A percentile compares a stretch with the other conserved stretches of the same genome.
These are phyloP conservation scores for Porites divaricata DNA, from an alignment of 92 coral and sea anemone species.

Conservation along the genomic window DNA sequence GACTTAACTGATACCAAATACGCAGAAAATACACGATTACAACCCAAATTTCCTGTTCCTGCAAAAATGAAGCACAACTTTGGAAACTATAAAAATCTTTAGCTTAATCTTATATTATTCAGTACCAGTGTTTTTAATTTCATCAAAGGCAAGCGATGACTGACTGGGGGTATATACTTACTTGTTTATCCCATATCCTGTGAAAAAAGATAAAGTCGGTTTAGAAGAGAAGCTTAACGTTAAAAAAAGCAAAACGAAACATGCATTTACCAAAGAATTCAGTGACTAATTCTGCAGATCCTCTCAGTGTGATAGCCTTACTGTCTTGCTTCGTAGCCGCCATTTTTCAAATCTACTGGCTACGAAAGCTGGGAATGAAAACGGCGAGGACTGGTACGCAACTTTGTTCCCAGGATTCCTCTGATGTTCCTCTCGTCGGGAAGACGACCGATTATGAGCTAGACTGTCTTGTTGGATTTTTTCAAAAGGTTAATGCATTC, in stretches of 20 bases:
- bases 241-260: not conserved
- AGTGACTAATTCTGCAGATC: constrained; percentile 94
- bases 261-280: constrained; percentile 87
- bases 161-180: constrained; percentile 24
- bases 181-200: constrained; percentile 98
- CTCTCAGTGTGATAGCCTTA: constrained; percentile 93
- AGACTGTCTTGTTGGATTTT: too few relatives aligned
- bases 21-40: too few relatives aligned
- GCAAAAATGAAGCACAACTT: too few relatives aligned
- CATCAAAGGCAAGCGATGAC: too few relatives aligned
- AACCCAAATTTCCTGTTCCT: not conserved
- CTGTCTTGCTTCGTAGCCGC: constrained; percentile 82
- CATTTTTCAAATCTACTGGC: constrained; percentile 73
- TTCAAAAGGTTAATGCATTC: too few relatives aligned
- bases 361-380: constrained; percentile 14
- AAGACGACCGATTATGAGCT: too few relatives aligned
- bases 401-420: too few relatives aligned
- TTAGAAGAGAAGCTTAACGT: not conserved
- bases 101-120: too few relatives aligned
- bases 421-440: too few relatives aligned
- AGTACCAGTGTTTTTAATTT: too few relatives aligned
- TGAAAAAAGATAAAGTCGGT: constrained; percentile 22
- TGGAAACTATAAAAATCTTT: too few relatives aligned
- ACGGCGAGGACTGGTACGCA: not conserved
- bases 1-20: too few relatives aligned